A percentile compares a stretch with the other conserved stretches of the same genome.
Evolutionary conservation across 1,140 invertebrate species (phyloP).

Genomic region (Drosophila aff.): DNA sequence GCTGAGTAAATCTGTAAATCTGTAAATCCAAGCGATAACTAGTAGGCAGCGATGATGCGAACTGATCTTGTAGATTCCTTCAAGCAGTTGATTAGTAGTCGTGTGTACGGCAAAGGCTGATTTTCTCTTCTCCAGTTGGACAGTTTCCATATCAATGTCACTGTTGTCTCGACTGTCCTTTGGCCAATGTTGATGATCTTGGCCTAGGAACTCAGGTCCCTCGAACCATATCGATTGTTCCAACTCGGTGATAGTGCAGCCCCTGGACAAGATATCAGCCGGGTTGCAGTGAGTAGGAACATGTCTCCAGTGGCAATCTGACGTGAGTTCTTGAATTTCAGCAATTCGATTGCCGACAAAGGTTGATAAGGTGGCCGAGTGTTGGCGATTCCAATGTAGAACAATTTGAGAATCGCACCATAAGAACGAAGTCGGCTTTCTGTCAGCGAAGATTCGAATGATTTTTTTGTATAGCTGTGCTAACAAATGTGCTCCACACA

Average conservation of each 20-base stretch:
- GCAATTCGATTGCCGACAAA: background rate
- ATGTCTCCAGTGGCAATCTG: background rate
- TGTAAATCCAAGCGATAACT: too few species aligned
- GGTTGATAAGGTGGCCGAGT: background rate
- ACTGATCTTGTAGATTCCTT: too few species aligned
- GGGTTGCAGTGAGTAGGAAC: too few species aligned
- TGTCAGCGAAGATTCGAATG: background rate
- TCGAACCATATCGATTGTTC: background rate
- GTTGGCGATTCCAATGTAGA: background rate
- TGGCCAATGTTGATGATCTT: background rate
- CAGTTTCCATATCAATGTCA: background rate
- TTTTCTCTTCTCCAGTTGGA: too few species aligned
- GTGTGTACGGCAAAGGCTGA: too few species aligned
- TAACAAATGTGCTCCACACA: too few species aligned
- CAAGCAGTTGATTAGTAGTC: too few species aligned
- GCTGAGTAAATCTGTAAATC: too few species aligned
- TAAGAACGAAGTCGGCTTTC: background rate
- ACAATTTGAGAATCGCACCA: background rate
- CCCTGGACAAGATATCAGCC: background rate
- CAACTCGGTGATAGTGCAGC: background rate
- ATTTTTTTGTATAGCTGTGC: background rate
- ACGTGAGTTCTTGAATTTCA: background rate
- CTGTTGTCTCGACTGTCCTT: background rate
- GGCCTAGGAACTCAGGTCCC: background rate
- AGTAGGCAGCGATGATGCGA: too few species aligned